Percentiles rank a stretch among this genome's conserved stretches.
Evolutionary conservation across 2,113 vertebrate species (phyloP).

Genomic region (Hemibates koningsi): DNA sequence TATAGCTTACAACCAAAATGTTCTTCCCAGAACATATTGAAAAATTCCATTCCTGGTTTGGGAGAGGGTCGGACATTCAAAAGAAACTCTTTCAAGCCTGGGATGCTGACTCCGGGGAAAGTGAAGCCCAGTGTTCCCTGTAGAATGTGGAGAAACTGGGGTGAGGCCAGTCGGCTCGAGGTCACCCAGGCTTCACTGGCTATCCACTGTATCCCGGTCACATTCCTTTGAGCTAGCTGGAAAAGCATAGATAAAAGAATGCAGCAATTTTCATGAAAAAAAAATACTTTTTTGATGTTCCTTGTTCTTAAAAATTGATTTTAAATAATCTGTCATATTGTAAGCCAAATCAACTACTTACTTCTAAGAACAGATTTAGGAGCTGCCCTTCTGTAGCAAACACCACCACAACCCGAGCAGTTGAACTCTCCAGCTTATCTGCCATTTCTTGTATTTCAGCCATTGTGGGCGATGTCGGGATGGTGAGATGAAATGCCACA

Average conservation of each 20-base stretch:
- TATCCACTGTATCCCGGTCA: conserved; percentile 69
- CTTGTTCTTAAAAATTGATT: too few relatives aligned
- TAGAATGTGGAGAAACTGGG: conserved; percentile 50
- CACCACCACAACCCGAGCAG: conserved; percentile 60
- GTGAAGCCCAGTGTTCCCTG: conserved; percentile 68
- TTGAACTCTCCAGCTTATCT: conserved; percentile 54
- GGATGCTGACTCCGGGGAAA: conserved; percentile 55
- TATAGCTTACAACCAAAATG: conserved; percentile 62
- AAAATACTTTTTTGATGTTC: too few relatives aligned
- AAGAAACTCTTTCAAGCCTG: conserved; percentile 62
- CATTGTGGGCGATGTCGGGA: conserved; percentile 50
- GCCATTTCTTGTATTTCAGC: conserved; percentile 44
- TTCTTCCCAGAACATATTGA: conserved; percentile 73
- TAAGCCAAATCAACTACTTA: neutral
- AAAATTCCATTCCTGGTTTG: conserved; percentile 46
- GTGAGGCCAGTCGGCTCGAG: conserved; percentile 52
- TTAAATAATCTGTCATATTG: too few relatives aligned
- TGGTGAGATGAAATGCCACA: conserved; percentile 54
- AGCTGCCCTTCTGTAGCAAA: conserved; percentile 69
- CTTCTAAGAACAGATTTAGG: conserved; percentile 53
- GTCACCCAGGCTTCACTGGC: conserved; percentile 70
- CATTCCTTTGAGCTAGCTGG: conserved; percentile 53
- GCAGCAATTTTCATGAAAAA: neutral
- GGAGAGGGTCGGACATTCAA: conserved; percentile 56
- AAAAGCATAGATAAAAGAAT: neutral